phyloP scores from a whole-genome alignment of 2,888 invertebrate species.

The Rotaria sp. region DNA sequence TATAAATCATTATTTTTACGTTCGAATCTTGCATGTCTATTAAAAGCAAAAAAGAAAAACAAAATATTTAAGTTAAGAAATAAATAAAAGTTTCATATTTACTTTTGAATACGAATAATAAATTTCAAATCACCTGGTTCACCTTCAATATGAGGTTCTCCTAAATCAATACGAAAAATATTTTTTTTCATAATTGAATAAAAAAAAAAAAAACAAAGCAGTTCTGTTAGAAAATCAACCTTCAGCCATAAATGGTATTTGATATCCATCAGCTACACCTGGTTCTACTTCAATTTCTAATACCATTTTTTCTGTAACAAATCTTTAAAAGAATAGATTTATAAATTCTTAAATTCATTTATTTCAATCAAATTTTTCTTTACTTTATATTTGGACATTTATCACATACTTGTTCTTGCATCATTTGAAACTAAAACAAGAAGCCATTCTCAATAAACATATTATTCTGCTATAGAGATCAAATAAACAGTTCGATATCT shows the following conservation, averaged over 20 bases:
- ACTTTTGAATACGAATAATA: slow-evolving; percentile 61
- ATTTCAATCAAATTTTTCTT: slow-evolving; percentile 41
- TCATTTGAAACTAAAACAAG: slow-evolving; percentile 76
- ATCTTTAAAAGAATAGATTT: slow-evolving; percentile 56
- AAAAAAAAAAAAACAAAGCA: no score
- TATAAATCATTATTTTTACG: slow-evolving; percentile 87
- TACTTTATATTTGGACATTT: slow-evolving; percentile 94
- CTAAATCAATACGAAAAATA: slow-evolving; percentile 38
- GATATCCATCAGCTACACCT: slow-evolving; percentile 86
- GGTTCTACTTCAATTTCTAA: slow-evolving; percentile 82
- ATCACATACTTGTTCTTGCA: slow-evolving; percentile 85
- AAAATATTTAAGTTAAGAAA: no score
- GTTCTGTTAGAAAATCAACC: no score
- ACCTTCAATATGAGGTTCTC: slow-evolving; percentile 92
- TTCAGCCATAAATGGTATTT: slow-evolving; percentile 80
- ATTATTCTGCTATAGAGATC: no score
- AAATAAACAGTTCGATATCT: no score
- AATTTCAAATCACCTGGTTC: slow-evolving; percentile 94
- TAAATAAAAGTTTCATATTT: slow-evolving; percentile 43
- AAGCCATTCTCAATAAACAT: background rate
- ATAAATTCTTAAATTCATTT: background rate
- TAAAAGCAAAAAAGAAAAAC: background rate
- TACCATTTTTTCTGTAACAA: slow-evolving; percentile 81
- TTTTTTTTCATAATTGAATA: no score
- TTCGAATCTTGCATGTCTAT: slow-evolving; percentile 73